Percentiles rank a stretch among this genome's conserved stretches.
phyloP scores from a whole-genome alignment of 2,888 invertebrate genomes.

The Brachyptera risi region DNA sequence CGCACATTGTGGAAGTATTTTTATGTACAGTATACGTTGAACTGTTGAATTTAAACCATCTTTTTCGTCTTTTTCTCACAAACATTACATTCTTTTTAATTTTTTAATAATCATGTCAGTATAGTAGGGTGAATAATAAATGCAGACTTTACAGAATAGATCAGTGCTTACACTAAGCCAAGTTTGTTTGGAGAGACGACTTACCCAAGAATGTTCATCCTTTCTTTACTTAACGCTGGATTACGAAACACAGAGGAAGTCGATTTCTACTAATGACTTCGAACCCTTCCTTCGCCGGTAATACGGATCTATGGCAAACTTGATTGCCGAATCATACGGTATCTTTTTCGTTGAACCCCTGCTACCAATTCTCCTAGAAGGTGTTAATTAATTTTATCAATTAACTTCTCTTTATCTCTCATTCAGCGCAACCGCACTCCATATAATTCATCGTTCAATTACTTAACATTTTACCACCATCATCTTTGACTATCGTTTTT shows the following conservation, averaged over 20 bases:
- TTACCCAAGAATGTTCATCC: slow-evolving; percentile 13
- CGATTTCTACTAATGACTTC: slow-evolving; percentile 8
- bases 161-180: slow-evolving; percentile 19
- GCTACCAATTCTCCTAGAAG: background rate
- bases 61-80: too few relatives aligned
- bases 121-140: slow-evolving; percentile 18
- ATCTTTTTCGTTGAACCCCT: too few relatives aligned
- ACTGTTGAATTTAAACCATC: too few relatives aligned
- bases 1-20: too few relatives aligned
- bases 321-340: slow-evolving; percentile 15
- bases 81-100: too few relatives aligned
- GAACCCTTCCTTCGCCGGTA: background rate
- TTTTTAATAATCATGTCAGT: too few relatives aligned
- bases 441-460: too few relatives aligned
- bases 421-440: too few relatives aligned
- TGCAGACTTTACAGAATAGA: slow-evolving; percentile 19
- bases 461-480: too few relatives aligned
- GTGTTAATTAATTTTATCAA: slow-evolving; percentile 4
- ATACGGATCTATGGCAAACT: background rate
- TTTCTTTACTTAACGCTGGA: slow-evolving; percentile 11
- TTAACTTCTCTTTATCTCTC: too few relatives aligned
- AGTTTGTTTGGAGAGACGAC: slow-evolving; percentile 16
- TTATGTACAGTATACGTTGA: too few relatives aligned
- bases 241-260: slow-evolving; percentile 10
- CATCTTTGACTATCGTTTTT: too few relatives aligned